Evolutionary conservation across 2,888 invertebrate species (phyloP).

Genomic region (Metopia argyrocephala): DNA sequence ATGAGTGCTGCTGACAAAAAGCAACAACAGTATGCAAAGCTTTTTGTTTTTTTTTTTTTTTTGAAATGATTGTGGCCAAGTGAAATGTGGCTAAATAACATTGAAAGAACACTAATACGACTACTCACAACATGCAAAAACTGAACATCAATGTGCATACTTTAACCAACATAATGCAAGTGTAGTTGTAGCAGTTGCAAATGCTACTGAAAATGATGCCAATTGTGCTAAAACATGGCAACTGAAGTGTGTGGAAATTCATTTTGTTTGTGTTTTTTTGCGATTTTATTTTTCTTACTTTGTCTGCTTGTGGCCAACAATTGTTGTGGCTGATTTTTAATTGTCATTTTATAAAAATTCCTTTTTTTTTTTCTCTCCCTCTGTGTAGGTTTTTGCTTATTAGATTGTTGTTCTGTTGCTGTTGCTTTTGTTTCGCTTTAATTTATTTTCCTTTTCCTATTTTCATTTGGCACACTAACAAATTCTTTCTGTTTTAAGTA

Average conservation of each 20-base stretch:
- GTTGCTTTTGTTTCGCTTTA: neutral
- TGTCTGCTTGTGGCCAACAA: constrained; percentile 1
- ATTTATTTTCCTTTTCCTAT: constrained; percentile 2
- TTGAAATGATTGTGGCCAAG: no score
- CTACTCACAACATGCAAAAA: neutral
- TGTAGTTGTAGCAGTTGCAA: constrained; percentile 2
- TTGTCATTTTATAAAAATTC: constrained; percentile 56
- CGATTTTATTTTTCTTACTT: neutral
- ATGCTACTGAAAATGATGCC: constrained; percentile 31
- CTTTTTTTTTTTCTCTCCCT: constrained; percentile 21
- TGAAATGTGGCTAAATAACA: no score
- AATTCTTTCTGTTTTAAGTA: constrained; percentile 14
- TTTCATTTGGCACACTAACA: constrained; percentile 46
- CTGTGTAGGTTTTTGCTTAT: constrained; percentile 13
- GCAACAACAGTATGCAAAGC: no score
- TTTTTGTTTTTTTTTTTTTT: no score
- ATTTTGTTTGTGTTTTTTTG: neutral
- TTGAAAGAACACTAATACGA: no score
- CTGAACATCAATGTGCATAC: constrained; percentile 21
- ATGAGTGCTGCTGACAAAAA: no score
- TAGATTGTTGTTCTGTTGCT: neutral
- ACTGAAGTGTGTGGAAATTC: constrained; percentile 31
- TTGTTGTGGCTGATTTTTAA: constrained; percentile 59
- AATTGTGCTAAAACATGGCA: constrained; percentile 42
- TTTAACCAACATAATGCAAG: constrained; percentile 30